Base-by-base conservation (phyloP, 2,888 invertebrate species). In the Eurytoma californica region DNA sequence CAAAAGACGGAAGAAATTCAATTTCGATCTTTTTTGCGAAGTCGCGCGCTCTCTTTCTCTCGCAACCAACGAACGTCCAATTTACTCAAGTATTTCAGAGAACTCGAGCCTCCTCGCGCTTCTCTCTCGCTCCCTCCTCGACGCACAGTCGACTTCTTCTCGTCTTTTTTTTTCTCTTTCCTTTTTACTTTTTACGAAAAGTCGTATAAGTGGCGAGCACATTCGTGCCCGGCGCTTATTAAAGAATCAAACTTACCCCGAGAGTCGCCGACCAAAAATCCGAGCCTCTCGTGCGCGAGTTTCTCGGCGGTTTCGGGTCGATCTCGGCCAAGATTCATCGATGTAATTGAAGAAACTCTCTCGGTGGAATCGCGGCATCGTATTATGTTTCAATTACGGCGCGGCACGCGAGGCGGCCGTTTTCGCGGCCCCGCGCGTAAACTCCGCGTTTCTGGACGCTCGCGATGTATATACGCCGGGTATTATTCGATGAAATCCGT, bases 81-180 rank as follows among this genome's bases (percentile, higher is more conserved):
- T 81, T 79, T 81, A 77, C 79, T 81, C 81, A 49, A 81, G 81
- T 69, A 73, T 79, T 81, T 81, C 81, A 77, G 66, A 57, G 78
- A 78, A 80, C 70, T 74, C 67, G 77, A 73, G 74, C 66, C 74
- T 77, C 69, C 70, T 77, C 20, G 49, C 72, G 9, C 76, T 39
- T 39, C 68, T 55, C 53, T 47, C 28, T 24, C 58, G 3, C 9
- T 63, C 47, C 24, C 39, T 60, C 60, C 24, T 28, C 58, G 39
- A 39, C 39, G 39, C 39, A 39, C 39, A 39, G 39, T 39, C 39
- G 9, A 24, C 24, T 24, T 9, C 39, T 39, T 0, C 39, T 39
- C 39, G 39, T 24, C n/a, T n/a, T 24, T 2, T 24, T 24, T 24
- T 39, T 39, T 39, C 39, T 39, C 9, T 39, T 39, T 39, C 9